phyloP scores from a whole-genome alignment of 2,888 invertebrate species.

The Lycocerus yunnanus region DNA sequence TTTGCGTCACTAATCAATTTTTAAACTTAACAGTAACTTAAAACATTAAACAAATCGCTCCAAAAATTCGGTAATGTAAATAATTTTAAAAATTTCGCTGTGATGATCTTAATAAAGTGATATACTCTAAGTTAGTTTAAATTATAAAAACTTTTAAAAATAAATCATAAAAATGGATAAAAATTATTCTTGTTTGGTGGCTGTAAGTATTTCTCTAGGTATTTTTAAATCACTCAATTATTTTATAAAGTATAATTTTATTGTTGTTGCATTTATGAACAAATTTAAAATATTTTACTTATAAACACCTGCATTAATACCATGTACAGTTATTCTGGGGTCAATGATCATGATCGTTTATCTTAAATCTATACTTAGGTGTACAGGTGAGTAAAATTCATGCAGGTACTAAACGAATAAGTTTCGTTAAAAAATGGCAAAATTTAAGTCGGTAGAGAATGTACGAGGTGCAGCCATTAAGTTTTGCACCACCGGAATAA shows the following conservation, averaged over 20 bases:
- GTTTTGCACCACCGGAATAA: no score
- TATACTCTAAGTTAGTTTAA: not conserved
- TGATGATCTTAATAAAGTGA: not conserved
- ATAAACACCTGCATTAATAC: conserved; percentile 45
- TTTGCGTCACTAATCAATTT: not conserved
- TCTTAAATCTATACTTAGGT: conserved; percentile 19
- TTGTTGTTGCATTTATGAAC: not conserved
- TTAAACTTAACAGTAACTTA: no score
- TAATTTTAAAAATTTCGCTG: not conserved
- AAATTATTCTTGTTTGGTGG: conserved; percentile 10
- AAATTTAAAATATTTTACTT: conserved; percentile 35
- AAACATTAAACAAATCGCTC: not conserved
- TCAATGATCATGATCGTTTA: conserved; percentile 50
- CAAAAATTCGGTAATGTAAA: not conserved
- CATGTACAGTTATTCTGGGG: conserved; percentile 51
- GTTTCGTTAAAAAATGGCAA: not conserved
- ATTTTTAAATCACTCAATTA: not conserved
- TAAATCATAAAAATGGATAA: conserved; percentile 15
- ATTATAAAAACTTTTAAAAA: not conserved
- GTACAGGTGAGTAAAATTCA: conserved; percentile 38
- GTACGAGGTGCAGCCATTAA: not conserved
- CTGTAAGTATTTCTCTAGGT: conserved; percentile 15
- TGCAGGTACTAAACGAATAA: not conserved
- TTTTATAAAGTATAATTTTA: not conserved
- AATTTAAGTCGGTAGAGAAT: not conserved